Percentiles rank a stretch among this genome's conserved stretches.
Evolutionary conservation across 2,113 vertebrate genomes (phyloP).

Genomic region (Platichthys flesus): DNA sequence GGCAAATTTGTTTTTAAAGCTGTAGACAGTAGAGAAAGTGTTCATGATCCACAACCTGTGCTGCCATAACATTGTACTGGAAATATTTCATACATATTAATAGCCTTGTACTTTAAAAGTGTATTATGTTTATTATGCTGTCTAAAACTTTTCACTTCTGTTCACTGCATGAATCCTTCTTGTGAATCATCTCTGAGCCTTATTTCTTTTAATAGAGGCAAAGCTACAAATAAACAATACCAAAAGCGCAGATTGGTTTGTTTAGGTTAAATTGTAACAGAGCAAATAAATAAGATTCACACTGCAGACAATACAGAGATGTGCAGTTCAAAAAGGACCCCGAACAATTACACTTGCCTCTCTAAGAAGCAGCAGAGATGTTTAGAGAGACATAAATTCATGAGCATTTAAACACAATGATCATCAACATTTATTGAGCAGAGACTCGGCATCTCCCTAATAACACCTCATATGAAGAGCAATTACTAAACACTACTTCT

Average conservation of each 20-base stretch:
- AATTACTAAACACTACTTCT: not conserved
- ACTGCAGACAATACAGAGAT: not conserved
- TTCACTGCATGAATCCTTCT: not conserved
- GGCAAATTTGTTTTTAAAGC: not conserved
- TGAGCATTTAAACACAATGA: not conserved
- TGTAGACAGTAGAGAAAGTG: not conserved
- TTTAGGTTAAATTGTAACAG: not conserved
- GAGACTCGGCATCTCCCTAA: not conserved
- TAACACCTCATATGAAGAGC: not conserved
- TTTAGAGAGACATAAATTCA: not conserved
- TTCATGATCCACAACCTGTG: not conserved
- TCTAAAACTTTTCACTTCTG: not conserved
- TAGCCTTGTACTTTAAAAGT: not conserved
- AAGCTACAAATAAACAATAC: not conserved
- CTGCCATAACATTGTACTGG: not conserved
- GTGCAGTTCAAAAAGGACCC: not conserved
- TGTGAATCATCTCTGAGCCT: not conserved
- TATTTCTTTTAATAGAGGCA: not conserved
- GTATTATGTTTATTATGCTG: not conserved
- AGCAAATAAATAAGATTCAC: not conserved
- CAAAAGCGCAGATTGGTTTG: constrained; percentile 8
- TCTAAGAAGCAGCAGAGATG: not conserved
- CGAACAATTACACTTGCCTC: not conserved
- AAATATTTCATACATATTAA: not conserved
- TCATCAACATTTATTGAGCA: not conserved